These are phyloP conservation scores for Poecilia velifera DNA, from an alignment of 2,797 vertebrate genomes.

Conservation along the genomic window DNA sequence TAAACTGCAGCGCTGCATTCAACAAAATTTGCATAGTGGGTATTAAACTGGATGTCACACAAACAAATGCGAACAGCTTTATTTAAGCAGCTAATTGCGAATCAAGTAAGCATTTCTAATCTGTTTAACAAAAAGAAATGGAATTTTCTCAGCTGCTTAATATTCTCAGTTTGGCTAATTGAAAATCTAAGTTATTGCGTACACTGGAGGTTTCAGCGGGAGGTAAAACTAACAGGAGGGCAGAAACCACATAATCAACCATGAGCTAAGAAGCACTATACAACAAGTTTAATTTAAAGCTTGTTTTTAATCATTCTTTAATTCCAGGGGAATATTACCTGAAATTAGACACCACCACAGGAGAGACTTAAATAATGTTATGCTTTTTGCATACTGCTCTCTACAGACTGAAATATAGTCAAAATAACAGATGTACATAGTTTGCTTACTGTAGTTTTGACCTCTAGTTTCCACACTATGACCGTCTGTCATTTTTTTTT, in stretches of 20 bases:
- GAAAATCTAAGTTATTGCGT: slow-evolving; percentile 53
- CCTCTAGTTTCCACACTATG: background rate
- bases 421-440: background rate
- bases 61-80: slow-evolving; percentile 72
- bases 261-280: slow-evolving; percentile 11
- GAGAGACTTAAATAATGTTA: background rate
- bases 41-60: slow-evolving; percentile 70
- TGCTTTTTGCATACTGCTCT: background rate
- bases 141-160: slow-evolving; percentile 74
- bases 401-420: background rate
- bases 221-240: slow-evolving; percentile 59
- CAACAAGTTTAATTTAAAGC: slow-evolving; percentile 4
- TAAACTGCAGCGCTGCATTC: slow-evolving; percentile 43
- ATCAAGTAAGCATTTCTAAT: slow-evolving; percentile 81
- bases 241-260: slow-evolving; percentile 28
- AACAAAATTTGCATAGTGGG: slow-evolving; percentile 68
- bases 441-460: slow-evolving; percentile 10
- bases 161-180: slow-evolving; percentile 74
- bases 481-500: background rate
- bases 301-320: slow-evolving; percentile 4
- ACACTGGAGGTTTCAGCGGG: slow-evolving; percentile 49
- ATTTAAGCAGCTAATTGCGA: slow-evolving; percentile 81
- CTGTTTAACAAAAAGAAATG: slow-evolving; percentile 73
- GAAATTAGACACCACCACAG: background rate
- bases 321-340: background rate